Conservation (phyloP, 1,140 invertebrate genomes). For the Drosophila pectinifera region DNA sequence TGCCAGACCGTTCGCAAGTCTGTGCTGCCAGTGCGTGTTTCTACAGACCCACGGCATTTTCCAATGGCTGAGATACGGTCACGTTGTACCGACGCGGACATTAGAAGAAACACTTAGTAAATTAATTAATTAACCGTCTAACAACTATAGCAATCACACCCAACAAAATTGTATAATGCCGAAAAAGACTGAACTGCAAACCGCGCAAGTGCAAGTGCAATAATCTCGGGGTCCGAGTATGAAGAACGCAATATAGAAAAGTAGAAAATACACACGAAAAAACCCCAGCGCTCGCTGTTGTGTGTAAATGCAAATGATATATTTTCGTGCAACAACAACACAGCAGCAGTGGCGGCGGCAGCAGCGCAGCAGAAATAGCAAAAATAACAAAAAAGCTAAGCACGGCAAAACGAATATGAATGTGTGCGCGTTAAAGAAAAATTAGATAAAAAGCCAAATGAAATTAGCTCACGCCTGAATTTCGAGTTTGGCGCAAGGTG, state of each 20-base stretch:
- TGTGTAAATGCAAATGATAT: constrained; percentile 71
- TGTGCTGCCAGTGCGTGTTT: no score
- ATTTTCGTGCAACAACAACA: constrained; percentile 62
- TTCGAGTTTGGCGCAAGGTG: constrained; percentile 78
- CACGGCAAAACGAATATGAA: constrained; percentile 63
- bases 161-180: constrained; percentile 28
- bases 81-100: constrained; percentile 27
- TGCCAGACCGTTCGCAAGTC: no score
- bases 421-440: constrained; percentile 73
- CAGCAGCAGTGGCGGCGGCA: constrained; percentile 9
- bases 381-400: constrained; percentile 35
- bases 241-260: constrained; percentile 37
- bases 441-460: constrained; percentile 77
- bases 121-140: constrained; percentile 43
- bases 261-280: constrained; percentile 27
- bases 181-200: constrained; percentile 57
- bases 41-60: no score
- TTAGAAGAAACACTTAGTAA: constrained; percentile 46
- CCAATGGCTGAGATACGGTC: neutral
- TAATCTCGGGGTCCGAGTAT: constrained; percentile 29
- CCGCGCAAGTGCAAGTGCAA: constrained; percentile 69
- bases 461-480: constrained; percentile 81
- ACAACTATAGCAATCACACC: constrained; percentile 16
- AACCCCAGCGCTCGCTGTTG: constrained; percentile 40
- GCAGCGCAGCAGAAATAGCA: constrained; percentile 32